Percentiles rank a stretch among this genome's conserved stretches.
phyloP scores from a whole-genome alignment of 2,113 vertebrate species.

The Rafetus swinhoei region DNA sequence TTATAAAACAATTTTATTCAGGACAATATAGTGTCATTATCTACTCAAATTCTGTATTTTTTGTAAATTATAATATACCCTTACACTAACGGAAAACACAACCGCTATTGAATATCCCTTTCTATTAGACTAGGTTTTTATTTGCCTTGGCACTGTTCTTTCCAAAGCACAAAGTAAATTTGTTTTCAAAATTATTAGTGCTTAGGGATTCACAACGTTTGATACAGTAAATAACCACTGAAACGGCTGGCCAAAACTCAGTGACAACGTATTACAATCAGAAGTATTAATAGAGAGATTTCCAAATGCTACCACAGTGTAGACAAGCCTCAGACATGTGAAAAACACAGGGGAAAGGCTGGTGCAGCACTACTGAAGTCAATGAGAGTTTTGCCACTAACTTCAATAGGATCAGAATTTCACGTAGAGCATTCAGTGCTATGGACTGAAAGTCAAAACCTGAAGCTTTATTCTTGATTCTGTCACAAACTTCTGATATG shows the following conservation, averaged over 20 bases:
- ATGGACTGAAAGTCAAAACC: neutral
- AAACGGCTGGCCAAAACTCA: neutral
- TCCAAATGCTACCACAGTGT: neutral
- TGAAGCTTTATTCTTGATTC: neutral
- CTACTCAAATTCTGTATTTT: neutral
- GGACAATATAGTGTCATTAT: neutral
- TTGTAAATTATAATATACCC: neutral
- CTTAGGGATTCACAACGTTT: neutral
- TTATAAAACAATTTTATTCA: neutral
- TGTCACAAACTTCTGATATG: neutral
- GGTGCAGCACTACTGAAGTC: neutral
- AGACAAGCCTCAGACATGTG: neutral
- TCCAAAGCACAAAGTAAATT: slow-evolving; percentile 21
- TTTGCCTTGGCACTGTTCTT: slow-evolving; percentile 17
- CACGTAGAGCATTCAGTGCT: neutral
- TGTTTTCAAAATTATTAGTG: slow-evolving; percentile 2
- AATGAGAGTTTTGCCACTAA: neutral
- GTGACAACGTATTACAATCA: neutral
- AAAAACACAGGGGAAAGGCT: neutral
- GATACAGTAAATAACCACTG: neutral
- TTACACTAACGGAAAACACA: slow-evolving; percentile 6
- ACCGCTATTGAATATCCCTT: neutral
- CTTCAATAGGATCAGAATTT: neutral
- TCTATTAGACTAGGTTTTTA: slow-evolving; percentile 13
- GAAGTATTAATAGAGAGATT: neutral